Base-by-base conservation (phyloP, 2,113 vertebrate genomes). In the Hemiscyllium ocellatum region DNA sequence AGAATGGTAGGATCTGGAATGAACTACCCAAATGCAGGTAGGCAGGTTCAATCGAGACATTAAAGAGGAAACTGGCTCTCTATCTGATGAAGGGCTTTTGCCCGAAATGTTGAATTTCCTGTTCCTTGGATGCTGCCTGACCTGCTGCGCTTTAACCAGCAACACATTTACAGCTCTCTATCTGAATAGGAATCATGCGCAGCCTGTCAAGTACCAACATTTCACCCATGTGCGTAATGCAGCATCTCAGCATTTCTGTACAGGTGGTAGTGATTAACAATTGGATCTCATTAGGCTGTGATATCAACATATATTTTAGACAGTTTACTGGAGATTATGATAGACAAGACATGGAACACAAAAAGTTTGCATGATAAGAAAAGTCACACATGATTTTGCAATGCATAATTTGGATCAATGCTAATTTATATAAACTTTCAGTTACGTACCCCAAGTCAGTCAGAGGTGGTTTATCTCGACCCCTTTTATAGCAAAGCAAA, bases 381-480 rank as follows among this genome's bases (percentile, higher is more conserved):
- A 72, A 72, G 42, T 22, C 24, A 72, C 50, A 50, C 68, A 95
- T 24, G 26, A 70, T 19, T 26, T 69, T n/a, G 68, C 37, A 94
- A 8, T 5, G 26, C 42, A 37, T 93, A 70, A 50, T n/a, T 3
- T 86, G 50, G 42, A 87, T 26, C 17, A 24, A 19, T 42, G 65
- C 56, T 70, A n/a, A 33, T 69, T 42, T 69, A 4, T 56, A 83
- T 20, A 26, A 83, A 24, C 72, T 78, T 61, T 56, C 50, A 20
- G 97, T 96, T 96, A 98, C 98, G 98, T 97, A 99, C 99, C 99
- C 99, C 83, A 99, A 97, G 97, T 99, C 99, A 96, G 99, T 99
- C 96, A 99, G 98, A 0, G 99, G 99, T 95, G 99, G 98, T 96
- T 99, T 99, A 97, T 99, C 99, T 97, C 99, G 97, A 96, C 99